phyloP scores from a whole-genome alignment of 2,888 invertebrate species.

The Byasa hedistus region DNA sequence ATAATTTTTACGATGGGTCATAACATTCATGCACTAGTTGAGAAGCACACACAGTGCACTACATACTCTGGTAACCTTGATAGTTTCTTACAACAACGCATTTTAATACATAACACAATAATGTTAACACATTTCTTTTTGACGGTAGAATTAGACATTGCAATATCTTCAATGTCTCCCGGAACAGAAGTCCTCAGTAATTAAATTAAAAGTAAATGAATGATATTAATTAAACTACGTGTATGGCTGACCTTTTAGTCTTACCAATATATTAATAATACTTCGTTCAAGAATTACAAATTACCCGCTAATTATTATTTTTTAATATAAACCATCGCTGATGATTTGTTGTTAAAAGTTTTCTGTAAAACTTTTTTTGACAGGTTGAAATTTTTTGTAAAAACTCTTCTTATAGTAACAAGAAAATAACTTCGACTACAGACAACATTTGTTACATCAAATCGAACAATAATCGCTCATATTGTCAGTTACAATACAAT shows the following conservation, averaged over 20 bases:
- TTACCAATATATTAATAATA: too few species aligned
- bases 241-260: too few species aligned
- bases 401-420: neutral
- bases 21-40: too few species aligned
- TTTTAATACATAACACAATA: neutral
- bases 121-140: neutral
- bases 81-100: neutral
- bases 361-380: neutral
- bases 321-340: too few species aligned
- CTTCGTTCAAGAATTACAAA: too few species aligned
- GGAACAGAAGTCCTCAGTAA: neutral
- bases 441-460: conserved; percentile 61
- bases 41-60: too few species aligned
- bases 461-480: conserved; percentile 78
- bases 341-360: neutral
- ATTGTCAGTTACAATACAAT: conserved; percentile 80
- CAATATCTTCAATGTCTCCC: neutral
- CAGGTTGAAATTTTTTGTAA: neutral
- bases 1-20: too few species aligned
- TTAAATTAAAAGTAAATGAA: neutral
- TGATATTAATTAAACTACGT: neutral
- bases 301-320: too few species aligned
- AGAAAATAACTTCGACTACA: conserved; percentile 25
- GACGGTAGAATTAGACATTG: neutral
- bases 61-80: too few species aligned